These are phyloP conservation scores for Falco peregrinus DNA, from an alignment of 2,797 vertebrate species.

Conservation along the genomic window DNA sequence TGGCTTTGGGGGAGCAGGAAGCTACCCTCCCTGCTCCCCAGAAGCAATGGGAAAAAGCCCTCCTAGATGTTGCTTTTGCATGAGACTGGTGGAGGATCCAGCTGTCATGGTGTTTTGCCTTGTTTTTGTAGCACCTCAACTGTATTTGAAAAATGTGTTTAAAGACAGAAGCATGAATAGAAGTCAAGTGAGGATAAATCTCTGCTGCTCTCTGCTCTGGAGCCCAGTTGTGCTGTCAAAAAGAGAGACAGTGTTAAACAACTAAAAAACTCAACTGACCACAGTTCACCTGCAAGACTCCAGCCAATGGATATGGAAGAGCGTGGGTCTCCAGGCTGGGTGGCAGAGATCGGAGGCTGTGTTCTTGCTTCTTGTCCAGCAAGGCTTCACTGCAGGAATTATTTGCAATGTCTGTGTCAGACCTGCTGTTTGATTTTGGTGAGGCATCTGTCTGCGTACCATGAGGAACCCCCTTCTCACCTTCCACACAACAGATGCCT, in stretches of 20 bases:
- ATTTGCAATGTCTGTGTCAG: not conserved
- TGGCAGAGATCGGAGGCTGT: not conserved
- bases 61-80: not conserved
- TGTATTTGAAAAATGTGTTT: not conserved
- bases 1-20: not conserved
- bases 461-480: not conserved
- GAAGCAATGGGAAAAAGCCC: not conserved
- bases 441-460: accelerated
- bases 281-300: not conserved
- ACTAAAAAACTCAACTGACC: not conserved
- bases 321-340: not conserved
- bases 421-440: not conserved
- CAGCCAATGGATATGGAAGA: not conserved
- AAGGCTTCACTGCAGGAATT: not conserved
- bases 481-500: not conserved
- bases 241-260: not conserved
- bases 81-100: not conserved
- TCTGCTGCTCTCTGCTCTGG: not conserved
- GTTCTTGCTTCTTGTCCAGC: not conserved
- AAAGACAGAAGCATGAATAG: not conserved
- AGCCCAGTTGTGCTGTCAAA: not conserved
- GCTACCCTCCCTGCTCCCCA: not conserved
- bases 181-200: not conserved
- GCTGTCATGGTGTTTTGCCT: not conserved
- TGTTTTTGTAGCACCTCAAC: not conserved